Percentiles rank a stretch among this genome's conserved stretches.
phyloP scores from a whole-genome alignment of 1,140 invertebrate genomes.

The Doryteuthis pealeii region DNA sequence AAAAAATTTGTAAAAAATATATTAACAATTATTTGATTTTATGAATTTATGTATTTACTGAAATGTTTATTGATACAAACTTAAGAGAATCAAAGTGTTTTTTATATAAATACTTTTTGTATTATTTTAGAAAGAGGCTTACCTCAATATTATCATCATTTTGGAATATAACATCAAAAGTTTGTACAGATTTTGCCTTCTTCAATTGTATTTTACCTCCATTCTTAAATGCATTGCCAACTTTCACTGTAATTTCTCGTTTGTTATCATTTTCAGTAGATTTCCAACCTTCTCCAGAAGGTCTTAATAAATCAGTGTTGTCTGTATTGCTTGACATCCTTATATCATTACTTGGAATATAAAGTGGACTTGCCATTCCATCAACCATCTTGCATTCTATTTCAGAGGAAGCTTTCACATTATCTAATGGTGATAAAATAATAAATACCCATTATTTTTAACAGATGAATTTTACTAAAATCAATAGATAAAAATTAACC shows the following conservation, averaged over 20 bases:
- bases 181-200: neutral
- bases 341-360: neutral
- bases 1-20: no score
- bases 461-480: no score
- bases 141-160: neutral
- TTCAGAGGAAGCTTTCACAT: no score
- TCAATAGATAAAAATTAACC: no score
- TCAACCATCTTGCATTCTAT: neutral
- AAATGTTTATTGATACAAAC: no score
- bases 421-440: no score
- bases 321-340: neutral
- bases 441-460: no score
- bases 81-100: no score
- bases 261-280: neutral
- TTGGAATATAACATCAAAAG: neutral
- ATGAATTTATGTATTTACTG: no score
- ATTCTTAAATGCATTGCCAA: neutral
- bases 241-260: neutral
- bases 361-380: neutral
- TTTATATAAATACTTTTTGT: no score
- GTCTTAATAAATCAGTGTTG: neutral
- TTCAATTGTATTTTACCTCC: neutral
- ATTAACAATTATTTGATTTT: no score
- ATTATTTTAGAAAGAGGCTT: neutral
- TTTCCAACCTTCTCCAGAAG: neutral